Conservation (phyloP, 2,888 invertebrate species). For the Copidosoma aretas region DNA sequence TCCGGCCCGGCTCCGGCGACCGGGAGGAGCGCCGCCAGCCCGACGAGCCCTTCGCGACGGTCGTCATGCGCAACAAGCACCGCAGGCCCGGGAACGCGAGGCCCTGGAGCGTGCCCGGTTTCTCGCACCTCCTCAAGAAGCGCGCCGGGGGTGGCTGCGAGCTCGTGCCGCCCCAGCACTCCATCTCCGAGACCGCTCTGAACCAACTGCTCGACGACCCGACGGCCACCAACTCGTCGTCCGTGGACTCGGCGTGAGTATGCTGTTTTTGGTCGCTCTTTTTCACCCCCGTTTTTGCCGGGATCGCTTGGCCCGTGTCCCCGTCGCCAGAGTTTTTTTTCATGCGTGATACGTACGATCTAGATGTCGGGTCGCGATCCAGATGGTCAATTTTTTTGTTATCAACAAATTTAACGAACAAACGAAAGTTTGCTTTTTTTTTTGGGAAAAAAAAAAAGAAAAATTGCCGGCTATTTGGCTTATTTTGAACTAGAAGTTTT, state of each 20-base stretch:
- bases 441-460: no score
- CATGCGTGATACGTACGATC: no score
- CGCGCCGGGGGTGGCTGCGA: constrained; percentile 51
- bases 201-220: constrained; percentile 70
- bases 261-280: background rate
- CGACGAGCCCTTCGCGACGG: constrained; percentile 65
- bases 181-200: constrained; percentile 88
- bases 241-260: constrained; percentile 58
- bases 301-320: no score
- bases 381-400: no score
- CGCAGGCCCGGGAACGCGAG: constrained; percentile 66
- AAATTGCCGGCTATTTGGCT: no score
- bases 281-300: background rate
- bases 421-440: no score
- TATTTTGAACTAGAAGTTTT: no score
- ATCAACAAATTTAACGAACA: no score
- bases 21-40: constrained; percentile 50
- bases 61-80: constrained; percentile 70
- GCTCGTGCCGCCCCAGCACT: constrained; percentile 67
- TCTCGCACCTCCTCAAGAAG: constrained; percentile 70
- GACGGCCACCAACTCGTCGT: constrained; percentile 59
- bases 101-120: constrained; percentile 89
- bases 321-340: no score
- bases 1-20: background rate
- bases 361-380: no score